Evolutionary conservation across 2,888 invertebrate genomes (phyloP).

Genomic region (Phrixothrix hirtus): DNA sequence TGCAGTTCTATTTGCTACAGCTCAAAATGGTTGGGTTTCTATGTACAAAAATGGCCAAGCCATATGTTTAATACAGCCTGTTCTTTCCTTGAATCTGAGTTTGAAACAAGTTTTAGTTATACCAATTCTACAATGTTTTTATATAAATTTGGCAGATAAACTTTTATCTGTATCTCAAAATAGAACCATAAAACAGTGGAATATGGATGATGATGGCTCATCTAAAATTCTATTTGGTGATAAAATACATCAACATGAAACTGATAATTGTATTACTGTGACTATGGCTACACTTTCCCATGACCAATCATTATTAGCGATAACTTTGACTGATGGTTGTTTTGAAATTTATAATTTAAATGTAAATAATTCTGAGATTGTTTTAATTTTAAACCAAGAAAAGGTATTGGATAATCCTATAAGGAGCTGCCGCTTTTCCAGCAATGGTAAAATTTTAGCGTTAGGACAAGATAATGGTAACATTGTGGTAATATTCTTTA

Average conservation of each 20-base stretch:
- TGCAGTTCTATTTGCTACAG: slow-evolving; percentile 24
- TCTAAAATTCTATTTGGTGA: slow-evolving; percentile 28
- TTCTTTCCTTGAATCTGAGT: background rate
- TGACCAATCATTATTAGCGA: slow-evolving; percentile 34
- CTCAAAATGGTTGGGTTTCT: slow-evolving; percentile 28
- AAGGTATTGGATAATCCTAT: slow-evolving; percentile 31
- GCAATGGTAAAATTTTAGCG: slow-evolving; percentile 64
- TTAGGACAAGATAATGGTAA: slow-evolving; percentile 66
- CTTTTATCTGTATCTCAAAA: slow-evolving; percentile 32
- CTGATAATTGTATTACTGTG: slow-evolving; percentile 20
- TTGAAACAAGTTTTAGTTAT: slow-evolving; percentile 22
- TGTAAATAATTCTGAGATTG: slow-evolving; percentile 11
- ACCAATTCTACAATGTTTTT: slow-evolving; percentile 33
- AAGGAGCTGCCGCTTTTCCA: slow-evolving; percentile 51
- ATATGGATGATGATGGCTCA: slow-evolving; percentile 20
- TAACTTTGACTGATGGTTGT: slow-evolving; percentile 35
- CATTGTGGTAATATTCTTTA: slow-evolving; percentile 61
- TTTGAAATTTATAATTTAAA: slow-evolving; percentile 33
- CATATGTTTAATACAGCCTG: slow-evolving; percentile 18
- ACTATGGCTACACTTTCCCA: slow-evolving; percentile 35
- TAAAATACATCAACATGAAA: slow-evolving; percentile 20
- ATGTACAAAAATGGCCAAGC: slow-evolving; percentile 18
- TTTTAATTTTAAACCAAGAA: slow-evolving; percentile 16
- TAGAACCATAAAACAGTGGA: slow-evolving; percentile 35
- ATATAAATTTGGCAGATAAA: slow-evolving; percentile 15